Evolutionary conservation across 2,888 invertebrate genomes (phyloP).

Genomic region (Drosophila lutescens): DNA sequence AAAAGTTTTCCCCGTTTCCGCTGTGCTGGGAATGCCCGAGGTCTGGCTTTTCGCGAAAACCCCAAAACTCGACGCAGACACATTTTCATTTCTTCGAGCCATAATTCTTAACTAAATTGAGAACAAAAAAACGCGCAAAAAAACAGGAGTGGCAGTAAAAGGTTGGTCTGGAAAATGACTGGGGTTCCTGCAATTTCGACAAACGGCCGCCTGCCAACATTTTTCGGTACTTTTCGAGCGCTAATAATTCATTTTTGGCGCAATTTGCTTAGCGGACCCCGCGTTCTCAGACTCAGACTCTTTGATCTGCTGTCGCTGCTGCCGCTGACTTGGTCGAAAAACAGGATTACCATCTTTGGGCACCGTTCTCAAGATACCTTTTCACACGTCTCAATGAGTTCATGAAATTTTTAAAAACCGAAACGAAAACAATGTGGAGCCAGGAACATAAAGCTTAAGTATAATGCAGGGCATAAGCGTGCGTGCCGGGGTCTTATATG

Average conservation of each 20-base stretch:
- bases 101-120: slow-evolving; percentile 64
- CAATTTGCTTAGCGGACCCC: slow-evolving; percentile 62
- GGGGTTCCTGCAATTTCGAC: slow-evolving; percentile 58
- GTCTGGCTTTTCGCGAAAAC: slow-evolving; percentile 29
- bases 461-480: slow-evolving; percentile 69
- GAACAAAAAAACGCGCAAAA: slow-evolving; percentile 24
- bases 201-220: slow-evolving; percentile 65
- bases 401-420: slow-evolving; percentile 66
- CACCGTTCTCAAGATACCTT: slow-evolving; percentile 46
- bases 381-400: slow-evolving; percentile 61
- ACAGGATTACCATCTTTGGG: slow-evolving; percentile 58
- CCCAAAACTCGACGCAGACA: slow-evolving; percentile 38
- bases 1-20: slow-evolving; percentile 31
- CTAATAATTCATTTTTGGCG: slow-evolving; percentile 80
- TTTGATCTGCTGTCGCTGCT: slow-evolving; percentile 30
- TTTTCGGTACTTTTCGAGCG: slow-evolving; percentile 63
- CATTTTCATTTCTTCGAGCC: slow-evolving; percentile 63
- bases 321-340: slow-evolving; percentile 44
- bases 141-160: slow-evolving; percentile 22
- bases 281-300: slow-evolving; percentile 4
- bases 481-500: slow-evolving; percentile 53
- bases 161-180: slow-evolving; percentile 22
- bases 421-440: slow-evolving; percentile 54
- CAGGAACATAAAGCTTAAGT: slow-evolving; percentile 64
- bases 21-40: slow-evolving; percentile 31